Evolutionary conservation across 37 sponge, comb jelly and placozoan species (phyloP), one percentile per base, ranked within the genome.

Genomic region (Halichondria panicea): DNA sequence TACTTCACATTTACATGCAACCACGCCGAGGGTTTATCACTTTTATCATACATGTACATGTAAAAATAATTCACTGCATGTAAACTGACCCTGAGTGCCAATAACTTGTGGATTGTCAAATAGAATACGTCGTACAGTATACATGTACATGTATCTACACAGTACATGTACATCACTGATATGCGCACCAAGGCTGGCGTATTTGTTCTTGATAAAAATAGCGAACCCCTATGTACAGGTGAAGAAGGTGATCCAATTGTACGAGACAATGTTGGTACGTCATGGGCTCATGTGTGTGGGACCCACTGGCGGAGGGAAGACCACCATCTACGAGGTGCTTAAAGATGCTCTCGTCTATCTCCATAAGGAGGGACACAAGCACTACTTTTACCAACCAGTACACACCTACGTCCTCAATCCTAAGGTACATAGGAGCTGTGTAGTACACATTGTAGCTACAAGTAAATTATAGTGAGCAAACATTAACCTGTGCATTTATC

Each of bases 261-360:
- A 92, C 66, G 99, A 97, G 83, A 97, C 99, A 34, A 89, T 89
- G 89, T 52, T 87, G 45, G 99, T 97, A 4, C 80, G 99, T n/a
- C 99, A 97, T 78, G 99, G 99, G 4, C 78, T 97, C 43, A 97
- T 97, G 99, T 87, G 95, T 88, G 95, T 97, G 35, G 99, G 99
- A 9, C 99, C 99, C 21, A 97, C 99, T 40, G 99, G 99, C 31
- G 99, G 99, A 52, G 99, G 99, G 3, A 97, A 97, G 76, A 97
- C 99, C 15, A 83, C 99, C 9, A 68, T 81, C 57, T 97, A 96
- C 72, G 77, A 93, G 84, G 79, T 91, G 7, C 92, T 97, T 6
- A 89, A 91, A 76, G 90, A 90, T 55, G 79, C 97, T 34, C 79
- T 97, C 48, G 87, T 77, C 43, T 77, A 76, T 22, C 85, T 97